Conservation (phyloP, 2,797 vertebrate genomes). For the Silurus aristotelis region DNA sequence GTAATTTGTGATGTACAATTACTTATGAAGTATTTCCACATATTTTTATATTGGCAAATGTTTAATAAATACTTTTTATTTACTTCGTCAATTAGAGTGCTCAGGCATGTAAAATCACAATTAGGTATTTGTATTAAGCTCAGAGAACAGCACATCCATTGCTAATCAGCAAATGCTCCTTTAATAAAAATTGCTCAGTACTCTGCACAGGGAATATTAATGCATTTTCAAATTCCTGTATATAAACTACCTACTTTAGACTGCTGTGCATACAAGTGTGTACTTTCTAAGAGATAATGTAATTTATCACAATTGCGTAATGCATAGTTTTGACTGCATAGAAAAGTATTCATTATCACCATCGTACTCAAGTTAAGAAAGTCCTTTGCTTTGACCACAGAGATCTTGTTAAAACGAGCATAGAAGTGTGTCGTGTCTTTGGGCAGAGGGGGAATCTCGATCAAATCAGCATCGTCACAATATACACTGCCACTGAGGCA, state of each 20-base stretch:
- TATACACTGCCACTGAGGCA: slow-evolving; percentile 81
- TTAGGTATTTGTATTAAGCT: background rate
- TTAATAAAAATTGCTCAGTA: slow-evolving; percentile 2
- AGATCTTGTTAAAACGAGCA: slow-evolving; percentile 80
- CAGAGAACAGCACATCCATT: background rate
- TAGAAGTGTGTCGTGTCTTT: slow-evolving; percentile 78
- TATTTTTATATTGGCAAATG: background rate
- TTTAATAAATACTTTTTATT: background rate
- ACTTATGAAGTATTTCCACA: too few species aligned
- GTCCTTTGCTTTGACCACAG: slow-evolving; percentile 62
- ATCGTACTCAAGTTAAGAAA: slow-evolving; percentile 77
- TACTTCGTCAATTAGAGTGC: background rate
- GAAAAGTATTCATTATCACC: background rate
- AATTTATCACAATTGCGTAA: background rate
- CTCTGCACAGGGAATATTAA: background rate
- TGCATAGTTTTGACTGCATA: background rate
- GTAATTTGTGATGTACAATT: too few species aligned
- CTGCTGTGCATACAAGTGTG: too few species aligned
- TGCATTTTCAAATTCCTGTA: background rate
- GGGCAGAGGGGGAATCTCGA: slow-evolving; percentile 73
- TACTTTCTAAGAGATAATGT: background rate
- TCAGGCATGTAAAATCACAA: background rate
- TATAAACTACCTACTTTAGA: background rate
- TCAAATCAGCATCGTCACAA: slow-evolving; percentile 75
- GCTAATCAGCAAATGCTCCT: background rate